Base-by-base conservation (phyloP, 2,113 vertebrate genomes). In the Clupea harengus region DNA sequence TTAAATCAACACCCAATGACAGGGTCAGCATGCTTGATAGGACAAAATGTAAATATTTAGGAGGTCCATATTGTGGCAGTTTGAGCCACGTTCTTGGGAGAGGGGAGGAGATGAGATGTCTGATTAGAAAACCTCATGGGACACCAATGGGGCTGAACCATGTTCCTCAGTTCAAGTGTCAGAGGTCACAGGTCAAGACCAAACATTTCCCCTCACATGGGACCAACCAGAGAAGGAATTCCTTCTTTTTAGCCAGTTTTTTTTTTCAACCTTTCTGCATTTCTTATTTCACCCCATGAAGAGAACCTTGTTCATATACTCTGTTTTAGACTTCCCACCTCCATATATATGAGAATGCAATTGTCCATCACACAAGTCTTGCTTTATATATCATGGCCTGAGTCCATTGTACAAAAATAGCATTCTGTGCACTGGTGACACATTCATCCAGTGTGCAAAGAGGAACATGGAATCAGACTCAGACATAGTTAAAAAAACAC, bases 121-220 rank as follows among this genome's bases (percentile, higher is more conserved):
- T 83, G 88, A 89, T 86, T 57, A 64, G 86, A 85, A 87, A 84
- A 85, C 46, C 87, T 83, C 86, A 52, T 20, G 17, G 50, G 84
- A 87, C 87, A 86, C 84, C 87, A 84, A 5, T 85, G 81, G 60
- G 82, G 47, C 85, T 83, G 85, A 88, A 86, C 88, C 85, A 85
- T 81, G 67, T 83, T 82, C 84, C 82, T 89, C 64, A 85, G 50
- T 88, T 90, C 88, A 89, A 32, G 89, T 87, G 89, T 91, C 91
- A 90, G 75, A 89, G 91, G 85, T 90, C 83, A 88, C 46, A 87
- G 86, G 87, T 88, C 78, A 89, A 87, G 89, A 89, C 89, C 85
- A 91, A 92, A 91, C 88, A 90, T 91, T 90, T 86, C 84, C 87
- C 86, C 89, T 89, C 86, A 82, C 88, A 86, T 87, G 87, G 81